These are phyloP conservation scores for Austrolebias charrua DNA, from an alignment of 2,797 vertebrate species.

Conservation along the genomic window DNA sequence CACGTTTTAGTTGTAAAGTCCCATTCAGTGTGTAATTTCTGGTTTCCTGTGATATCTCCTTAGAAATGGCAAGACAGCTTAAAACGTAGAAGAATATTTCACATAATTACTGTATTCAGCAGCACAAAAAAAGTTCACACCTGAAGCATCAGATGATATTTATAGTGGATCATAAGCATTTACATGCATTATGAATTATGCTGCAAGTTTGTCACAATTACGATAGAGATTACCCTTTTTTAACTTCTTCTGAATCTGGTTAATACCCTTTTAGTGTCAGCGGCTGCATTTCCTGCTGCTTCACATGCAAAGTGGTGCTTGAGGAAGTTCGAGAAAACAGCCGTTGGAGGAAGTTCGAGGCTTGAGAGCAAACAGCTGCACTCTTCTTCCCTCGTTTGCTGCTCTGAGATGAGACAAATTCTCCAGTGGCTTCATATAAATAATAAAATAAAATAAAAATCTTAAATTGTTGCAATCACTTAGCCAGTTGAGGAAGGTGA, in stretches of 20 bases:
- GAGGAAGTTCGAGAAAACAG: conserved; percentile 74
- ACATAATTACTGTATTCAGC: conserved; percentile 30
- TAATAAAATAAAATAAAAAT: conserved; percentile 59
- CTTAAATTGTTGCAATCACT: conserved; percentile 55
- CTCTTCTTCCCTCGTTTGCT: conserved; percentile 58
- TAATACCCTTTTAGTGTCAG: conserved; percentile 66
- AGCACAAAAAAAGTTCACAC: conserved; percentile 32
- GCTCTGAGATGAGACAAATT: conserved; percentile 57
- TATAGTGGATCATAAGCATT: conserved; percentile 46
- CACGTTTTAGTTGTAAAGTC: conserved; percentile 28
- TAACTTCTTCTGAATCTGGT: conserved; percentile 44
- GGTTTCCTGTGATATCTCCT: conserved; percentile 44
- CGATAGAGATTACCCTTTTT: conserved; percentile 49
- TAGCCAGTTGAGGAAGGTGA: conserved; percentile 30
- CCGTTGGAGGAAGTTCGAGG: conserved; percentile 58
- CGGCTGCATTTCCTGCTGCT: conserved; percentile 73
- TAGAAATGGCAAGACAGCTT: conserved; percentile 24
- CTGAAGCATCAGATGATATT: conserved; percentile 51
- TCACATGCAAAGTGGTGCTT: conserved; percentile 72
- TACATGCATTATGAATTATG: conserved; percentile 29
- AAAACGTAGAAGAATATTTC: conserved; percentile 8
- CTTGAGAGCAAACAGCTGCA: conserved; percentile 81
- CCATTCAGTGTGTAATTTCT: conserved; percentile 47
- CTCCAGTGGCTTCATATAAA: conserved; percentile 56
- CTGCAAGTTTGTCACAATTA: conserved; percentile 37